phyloP scores from a whole-genome alignment of 2,113 vertebrate species.

The Cryptomyrus ogoouensis region DNA sequence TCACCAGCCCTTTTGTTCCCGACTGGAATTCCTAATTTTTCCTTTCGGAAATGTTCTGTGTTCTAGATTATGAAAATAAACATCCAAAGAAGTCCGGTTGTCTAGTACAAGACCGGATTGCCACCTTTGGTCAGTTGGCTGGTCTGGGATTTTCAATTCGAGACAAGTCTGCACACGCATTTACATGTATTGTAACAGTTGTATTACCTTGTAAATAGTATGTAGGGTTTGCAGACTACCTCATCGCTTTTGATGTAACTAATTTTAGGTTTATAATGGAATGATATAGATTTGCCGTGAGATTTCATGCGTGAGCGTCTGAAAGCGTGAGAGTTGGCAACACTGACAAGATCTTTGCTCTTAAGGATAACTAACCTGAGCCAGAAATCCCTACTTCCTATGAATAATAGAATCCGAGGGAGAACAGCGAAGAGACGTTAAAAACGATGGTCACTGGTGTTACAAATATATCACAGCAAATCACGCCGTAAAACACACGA shows the following conservation, averaged over 20 bases:
- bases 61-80: not conserved
- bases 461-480: not conserved
- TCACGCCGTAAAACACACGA: not conserved
- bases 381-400: not conserved
- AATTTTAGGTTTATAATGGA: not conserved
- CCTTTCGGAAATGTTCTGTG: not conserved
- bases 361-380: not conserved
- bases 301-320: not conserved
- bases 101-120: not conserved
- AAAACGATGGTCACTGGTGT: not conserved
- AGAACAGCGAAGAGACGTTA: not conserved
- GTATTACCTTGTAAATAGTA: not conserved
- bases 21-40: not conserved
- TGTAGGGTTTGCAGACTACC: not conserved
- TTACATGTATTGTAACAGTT: not conserved
- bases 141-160: not conserved
- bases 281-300: not conserved
- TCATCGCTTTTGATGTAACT: not conserved
- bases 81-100: not conserved
- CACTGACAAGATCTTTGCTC: not conserved
- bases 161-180: not conserved
- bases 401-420: not conserved
- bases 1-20: not conserved
- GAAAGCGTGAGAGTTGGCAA: not conserved
- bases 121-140: not conserved